Evolutionary conservation across 2,797 vertebrate genomes (phyloP).

Genomic region (Cetoscarus ocellatus): DNA sequence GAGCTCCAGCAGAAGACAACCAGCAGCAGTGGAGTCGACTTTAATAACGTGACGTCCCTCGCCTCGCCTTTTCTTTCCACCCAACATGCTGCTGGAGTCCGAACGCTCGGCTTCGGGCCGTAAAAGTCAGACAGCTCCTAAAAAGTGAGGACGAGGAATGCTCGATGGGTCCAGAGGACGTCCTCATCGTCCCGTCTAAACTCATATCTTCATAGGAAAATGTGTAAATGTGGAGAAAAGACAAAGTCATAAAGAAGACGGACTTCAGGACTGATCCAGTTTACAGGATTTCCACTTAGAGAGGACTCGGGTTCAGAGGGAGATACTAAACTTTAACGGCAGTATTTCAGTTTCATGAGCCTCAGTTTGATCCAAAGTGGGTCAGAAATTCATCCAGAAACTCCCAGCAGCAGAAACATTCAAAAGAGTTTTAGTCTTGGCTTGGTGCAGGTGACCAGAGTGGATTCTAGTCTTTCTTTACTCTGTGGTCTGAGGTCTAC

Average conservation of each 20-base stretch:
- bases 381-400: too few species aligned
- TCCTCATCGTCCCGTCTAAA: conserved; percentile 45
- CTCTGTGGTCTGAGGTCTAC: too few species aligned
- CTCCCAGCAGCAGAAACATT: too few species aligned
- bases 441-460: too few species aligned
- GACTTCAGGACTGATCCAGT: conserved; percentile 2
- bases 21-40: conserved; percentile 60
- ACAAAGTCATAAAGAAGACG: conserved; percentile 18
- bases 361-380: background rate
- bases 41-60: conserved; percentile 67
- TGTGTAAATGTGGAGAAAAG: conserved; percentile 26
- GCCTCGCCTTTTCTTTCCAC: conserved; percentile 57
- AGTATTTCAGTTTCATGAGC: background rate
- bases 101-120: conserved; percentile 48
- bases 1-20: conserved; percentile 75
- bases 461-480: too few species aligned
- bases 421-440: too few species aligned
- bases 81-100: conserved; percentile 45
- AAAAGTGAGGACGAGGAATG: conserved; percentile 57
- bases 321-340: background rate
- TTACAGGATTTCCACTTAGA: conserved; percentile 19
- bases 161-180: conserved; percentile 54
- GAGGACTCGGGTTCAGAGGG: background rate
- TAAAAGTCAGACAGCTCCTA: conserved; percentile 70
- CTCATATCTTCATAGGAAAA: conserved; percentile 56